Percentiles rank a stretch among this genome's conserved stretches.
Conservation (phyloP, 2,797 vertebrate species). For the Hafferia zeledoni region DNA sequence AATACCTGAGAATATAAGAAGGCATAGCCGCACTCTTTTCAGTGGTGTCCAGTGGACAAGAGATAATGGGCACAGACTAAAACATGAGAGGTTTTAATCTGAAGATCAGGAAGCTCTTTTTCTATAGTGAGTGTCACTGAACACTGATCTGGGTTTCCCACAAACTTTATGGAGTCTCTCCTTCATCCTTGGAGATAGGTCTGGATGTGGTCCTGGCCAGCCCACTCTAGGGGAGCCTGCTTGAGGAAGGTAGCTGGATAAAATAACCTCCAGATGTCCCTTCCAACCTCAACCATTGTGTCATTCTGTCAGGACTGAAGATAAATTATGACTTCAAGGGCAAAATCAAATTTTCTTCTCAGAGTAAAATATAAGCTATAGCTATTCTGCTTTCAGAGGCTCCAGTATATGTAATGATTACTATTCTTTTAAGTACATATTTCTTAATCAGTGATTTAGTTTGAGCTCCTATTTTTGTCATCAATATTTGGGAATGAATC, state of each 20-base stretch:
- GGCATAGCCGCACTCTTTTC: not conserved
- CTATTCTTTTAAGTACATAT: not conserved
- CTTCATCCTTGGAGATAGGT: not conserved
- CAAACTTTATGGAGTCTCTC: not conserved
- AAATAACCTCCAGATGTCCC: not conserved
- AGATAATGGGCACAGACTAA: not conserved
- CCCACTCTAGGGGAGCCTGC: not conserved
- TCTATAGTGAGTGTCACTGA: not conserved
- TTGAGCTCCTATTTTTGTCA: constrained; percentile 5
- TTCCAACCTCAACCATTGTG: not conserved
- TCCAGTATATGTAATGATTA: not conserved
- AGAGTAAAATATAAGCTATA: not conserved
- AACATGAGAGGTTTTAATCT: not conserved
- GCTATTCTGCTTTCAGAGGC: not conserved
- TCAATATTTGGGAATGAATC: not conserved
- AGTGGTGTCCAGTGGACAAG: not conserved
- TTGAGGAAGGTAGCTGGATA: not conserved
- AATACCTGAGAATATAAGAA: not conserved
- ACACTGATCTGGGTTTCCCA: not conserved
- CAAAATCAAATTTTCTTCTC: not conserved
- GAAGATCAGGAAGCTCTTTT: not conserved
- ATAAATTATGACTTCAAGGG: not conserved
- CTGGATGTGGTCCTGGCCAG: not conserved
- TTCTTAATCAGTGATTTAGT: constrained; percentile 2
- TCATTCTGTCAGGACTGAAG: not conserved